Evolutionary conservation across 2,113 vertebrate genomes (phyloP).

Genomic region (Saguinus midas): DNA sequence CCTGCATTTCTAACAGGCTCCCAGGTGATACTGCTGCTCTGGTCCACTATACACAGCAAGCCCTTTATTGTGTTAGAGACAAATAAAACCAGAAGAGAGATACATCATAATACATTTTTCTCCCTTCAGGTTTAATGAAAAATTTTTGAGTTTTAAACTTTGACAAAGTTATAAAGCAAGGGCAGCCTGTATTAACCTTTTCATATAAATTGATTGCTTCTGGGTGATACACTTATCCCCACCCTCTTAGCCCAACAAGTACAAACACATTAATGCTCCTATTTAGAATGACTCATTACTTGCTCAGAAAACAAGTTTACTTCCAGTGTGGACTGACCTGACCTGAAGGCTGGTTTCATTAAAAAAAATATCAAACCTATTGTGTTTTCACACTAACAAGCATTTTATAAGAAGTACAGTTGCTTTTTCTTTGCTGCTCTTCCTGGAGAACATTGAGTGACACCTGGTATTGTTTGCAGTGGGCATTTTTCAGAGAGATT

Average conservation of each 20-base stretch:
- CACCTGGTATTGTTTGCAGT: neutral
- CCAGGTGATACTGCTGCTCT: neutral
- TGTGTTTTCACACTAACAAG: slow-evolving; percentile 43
- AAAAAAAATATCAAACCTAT: neutral
- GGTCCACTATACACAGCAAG: neutral
- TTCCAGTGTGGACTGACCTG: slow-evolving; percentile 17
- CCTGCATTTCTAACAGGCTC: neutral
- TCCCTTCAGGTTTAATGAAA: neutral
- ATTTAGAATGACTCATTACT: slow-evolving; percentile 39
- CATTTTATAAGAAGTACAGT: slow-evolving; percentile 5
- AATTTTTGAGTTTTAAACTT: slow-evolving; percentile 13
- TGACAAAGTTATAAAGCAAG: neutral
- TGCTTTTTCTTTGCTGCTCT: slow-evolving; percentile 24
- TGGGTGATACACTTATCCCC: neutral
- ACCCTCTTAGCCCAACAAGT: neutral
- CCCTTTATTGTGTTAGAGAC: neutral
- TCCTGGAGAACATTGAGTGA: neutral
- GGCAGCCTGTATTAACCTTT: neutral
- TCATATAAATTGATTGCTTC: neutral
- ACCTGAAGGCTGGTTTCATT: neutral
- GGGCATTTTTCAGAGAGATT: slow-evolving; percentile 5
- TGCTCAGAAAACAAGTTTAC: slow-evolving; percentile 53
- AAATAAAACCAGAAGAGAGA: slow-evolving; percentile 9
- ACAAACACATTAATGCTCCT: slow-evolving; percentile 25
- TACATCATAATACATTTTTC: neutral